Conservation (phyloP, 2,888 invertebrate genomes). For the Protonemura montana region DNA sequence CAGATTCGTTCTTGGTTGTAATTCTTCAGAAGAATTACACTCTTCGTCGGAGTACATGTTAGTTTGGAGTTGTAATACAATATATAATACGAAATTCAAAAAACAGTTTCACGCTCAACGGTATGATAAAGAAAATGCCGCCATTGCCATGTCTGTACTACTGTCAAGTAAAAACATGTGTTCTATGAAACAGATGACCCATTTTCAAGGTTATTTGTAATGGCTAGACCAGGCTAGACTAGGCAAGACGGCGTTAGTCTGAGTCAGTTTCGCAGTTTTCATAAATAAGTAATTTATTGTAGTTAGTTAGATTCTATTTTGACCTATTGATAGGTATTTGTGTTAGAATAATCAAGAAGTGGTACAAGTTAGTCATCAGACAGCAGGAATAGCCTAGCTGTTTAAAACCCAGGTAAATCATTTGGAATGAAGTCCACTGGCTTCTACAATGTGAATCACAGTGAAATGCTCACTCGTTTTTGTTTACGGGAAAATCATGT, state of each 20-base stretch:
- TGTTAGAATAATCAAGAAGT: not conserved
- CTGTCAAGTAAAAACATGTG: conserved; percentile 1
- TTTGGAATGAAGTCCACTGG: not conserved
- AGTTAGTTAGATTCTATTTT: not conserved
- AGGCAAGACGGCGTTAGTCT: not conserved
- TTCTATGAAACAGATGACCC: not conserved
- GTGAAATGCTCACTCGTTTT: not conserved
- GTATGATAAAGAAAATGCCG: not conserved
- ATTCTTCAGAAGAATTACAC: not conserved
- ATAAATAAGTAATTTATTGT: not conserved
- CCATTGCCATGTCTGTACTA: not conserved
- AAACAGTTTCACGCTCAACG: not conserved
- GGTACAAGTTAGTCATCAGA: not conserved
- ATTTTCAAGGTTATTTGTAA: not conserved
- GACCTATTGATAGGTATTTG: not conserved
- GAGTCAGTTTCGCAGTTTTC: not conserved
- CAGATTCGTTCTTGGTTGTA: conserved; percentile 23
- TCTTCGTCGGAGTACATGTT: conserved; percentile 33
- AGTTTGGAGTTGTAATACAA: not conserved
- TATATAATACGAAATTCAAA: not conserved
- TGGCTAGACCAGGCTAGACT: too few relatives aligned
- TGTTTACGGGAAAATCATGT: not conserved
- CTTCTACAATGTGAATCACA: not conserved
- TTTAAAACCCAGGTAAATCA: not conserved
- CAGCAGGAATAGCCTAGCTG: not conserved